These are phyloP conservation scores for Callimorpha dominula DNA, from an alignment of 2,888 invertebrate genomes.

Conservation along the genomic window DNA sequence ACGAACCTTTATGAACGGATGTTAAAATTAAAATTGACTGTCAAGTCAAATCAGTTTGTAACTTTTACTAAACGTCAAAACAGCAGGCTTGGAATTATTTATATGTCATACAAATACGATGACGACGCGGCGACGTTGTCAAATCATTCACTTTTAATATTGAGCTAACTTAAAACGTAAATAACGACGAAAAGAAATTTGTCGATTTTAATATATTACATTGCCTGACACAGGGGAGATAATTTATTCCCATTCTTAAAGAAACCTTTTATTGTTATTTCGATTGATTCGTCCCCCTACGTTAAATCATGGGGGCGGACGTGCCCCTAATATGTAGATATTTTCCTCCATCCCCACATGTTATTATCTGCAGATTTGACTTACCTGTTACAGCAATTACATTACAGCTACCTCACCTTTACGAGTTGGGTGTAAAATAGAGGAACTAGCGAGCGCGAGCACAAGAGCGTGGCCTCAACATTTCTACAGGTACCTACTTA, in stretches of 20 bases:
- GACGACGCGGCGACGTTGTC: no score
- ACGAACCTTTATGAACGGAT: not conserved
- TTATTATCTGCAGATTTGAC: conserved; percentile 40
- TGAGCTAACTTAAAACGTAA: no score
- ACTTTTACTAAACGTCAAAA: no score
- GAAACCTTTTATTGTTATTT: not conserved
- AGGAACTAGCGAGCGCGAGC: not conserved
- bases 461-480: not conserved
- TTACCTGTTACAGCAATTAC: conserved; percentile 41
- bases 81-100: no score
- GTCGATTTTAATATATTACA: not conserved
- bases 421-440: not conserved
- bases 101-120: no score
- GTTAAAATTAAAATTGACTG: not conserved
- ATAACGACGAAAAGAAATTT: no score
- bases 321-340: not conserved
- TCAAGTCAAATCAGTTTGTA: no score
- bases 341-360: not conserved
- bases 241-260: not conserved
- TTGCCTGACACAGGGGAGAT: not conserved
- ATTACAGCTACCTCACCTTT: not conserved
- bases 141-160: no score
- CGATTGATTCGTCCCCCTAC: not conserved
- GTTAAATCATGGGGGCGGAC: not conserved
- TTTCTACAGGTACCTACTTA: no score